Conservation (phyloP, 2,797 vertebrate species). For the Cottoperca gobio region DNA sequence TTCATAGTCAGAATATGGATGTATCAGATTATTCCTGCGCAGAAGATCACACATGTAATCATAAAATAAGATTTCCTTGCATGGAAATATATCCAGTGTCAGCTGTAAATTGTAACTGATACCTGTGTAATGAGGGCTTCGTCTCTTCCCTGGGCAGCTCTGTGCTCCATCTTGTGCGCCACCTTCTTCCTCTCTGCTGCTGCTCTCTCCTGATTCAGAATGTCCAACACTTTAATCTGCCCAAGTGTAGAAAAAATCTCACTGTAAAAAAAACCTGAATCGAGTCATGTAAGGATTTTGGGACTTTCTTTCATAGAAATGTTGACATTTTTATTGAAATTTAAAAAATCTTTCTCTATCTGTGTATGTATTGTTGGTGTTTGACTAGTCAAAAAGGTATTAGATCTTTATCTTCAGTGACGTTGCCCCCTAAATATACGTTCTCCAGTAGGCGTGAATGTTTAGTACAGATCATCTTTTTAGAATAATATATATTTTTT, state of each 20-base stretch:
- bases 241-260: not conserved
- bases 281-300: not conserved
- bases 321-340: not conserved
- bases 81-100: not conserved
- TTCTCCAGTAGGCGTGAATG: not conserved
- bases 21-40: not conserved
- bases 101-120: constrained; percentile 19
- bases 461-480: not conserved
- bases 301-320: not conserved
- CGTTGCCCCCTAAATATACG: not conserved
- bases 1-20: not conserved
- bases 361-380: not conserved
- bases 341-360: not conserved
- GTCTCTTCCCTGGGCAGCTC: constrained; percentile 73
- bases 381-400: not conserved
- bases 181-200: constrained; percentile 87
- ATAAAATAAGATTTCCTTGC: not conserved
- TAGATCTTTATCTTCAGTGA: not conserved
- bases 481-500: no score
- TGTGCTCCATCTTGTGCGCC: constrained; percentile 86
- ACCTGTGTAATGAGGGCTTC: constrained; percentile 89
- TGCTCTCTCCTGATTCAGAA: constrained; percentile 87
- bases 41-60: not conserved
- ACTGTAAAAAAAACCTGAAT: not conserved
- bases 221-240: constrained; percentile 90